phyloP scores from a whole-genome alignment of 2,797 vertebrate genomes.

The Dipus sagitta region DNA sequence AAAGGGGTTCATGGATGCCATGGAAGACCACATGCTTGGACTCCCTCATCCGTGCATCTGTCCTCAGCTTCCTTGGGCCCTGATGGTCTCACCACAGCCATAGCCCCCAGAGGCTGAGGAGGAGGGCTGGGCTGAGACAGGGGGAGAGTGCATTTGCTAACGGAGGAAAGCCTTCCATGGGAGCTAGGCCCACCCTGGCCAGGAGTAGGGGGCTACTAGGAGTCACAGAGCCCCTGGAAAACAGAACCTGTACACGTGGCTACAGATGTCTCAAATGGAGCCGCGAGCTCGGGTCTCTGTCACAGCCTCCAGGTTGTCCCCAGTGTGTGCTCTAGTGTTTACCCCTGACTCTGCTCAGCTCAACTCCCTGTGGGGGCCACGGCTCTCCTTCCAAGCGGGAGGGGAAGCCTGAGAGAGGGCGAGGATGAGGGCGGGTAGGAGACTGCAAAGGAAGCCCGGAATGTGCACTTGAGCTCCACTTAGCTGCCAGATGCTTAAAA shows the following conservation, averaged over 20 bases:
- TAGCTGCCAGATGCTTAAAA: constrained; percentile 65
- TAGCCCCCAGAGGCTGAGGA: background rate
- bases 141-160: accelerated
- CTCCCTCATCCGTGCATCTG: too few species aligned
- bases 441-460: accelerated
- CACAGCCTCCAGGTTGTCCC: accelerated
- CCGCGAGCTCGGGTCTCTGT: accelerated
- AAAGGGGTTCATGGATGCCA: too few species aligned
- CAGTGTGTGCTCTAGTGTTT: accelerated
- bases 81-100: accelerated
- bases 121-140: accelerated
- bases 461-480: background rate
- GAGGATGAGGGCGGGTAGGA: too few species aligned
- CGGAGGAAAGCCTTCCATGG: accelerated
- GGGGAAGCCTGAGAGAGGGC: background rate
- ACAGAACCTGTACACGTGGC: accelerated
- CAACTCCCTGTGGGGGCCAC: accelerated
- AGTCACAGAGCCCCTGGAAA: background rate
- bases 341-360: accelerated
- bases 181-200: accelerated
- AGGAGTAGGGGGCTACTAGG: accelerated
- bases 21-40: too few species aligned
- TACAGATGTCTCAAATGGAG: accelerated
- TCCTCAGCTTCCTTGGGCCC: too few species aligned
- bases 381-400: background rate